Base-by-base conservation (phyloP, 2,113 vertebrate species). In the Bubalus kerabau region DNA sequence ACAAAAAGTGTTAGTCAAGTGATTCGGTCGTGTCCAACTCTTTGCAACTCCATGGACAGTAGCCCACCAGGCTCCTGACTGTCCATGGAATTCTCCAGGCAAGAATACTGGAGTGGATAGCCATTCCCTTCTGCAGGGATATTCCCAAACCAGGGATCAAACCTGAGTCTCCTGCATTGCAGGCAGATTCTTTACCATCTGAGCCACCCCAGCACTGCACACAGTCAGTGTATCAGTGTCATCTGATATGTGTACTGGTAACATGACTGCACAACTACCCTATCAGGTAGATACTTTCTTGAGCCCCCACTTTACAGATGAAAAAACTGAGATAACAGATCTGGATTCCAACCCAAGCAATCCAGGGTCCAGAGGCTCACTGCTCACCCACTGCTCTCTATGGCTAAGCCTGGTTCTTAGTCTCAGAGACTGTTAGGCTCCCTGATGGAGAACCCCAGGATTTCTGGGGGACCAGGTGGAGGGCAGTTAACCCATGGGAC, bases 201-300 rank as follows among this genome's bases (percentile, higher is more conserved):
- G 17, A 36, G n/a, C 64, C 64, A 21, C n/a, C 64, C 48, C 16
- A 48, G 24, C 12, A 2, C 36, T 1, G 9, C 14, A 1, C 2
- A 10, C 3, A 32, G 14, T 7, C 30, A 16, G 43, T 10, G 30
- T 54, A 6, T 21, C 15, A 14, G 16, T 7, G 7, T 16, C 43
- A 6, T 19, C 36, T 57, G 40, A 52, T 6, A 40, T 0, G 2
- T 7, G 24, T 36, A 2, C 7, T 16, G 40, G 23, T 5, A 21
- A 23, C 30, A 6, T 0, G 0, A 43, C 0, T 15, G 46, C 7
- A n/a, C 76, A 62, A 6, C 54, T 54, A 64, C 11, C 17, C 24
- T 30, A 10, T 36, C 17, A 50, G n/a, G 74, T 0, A 9, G 17
- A 30, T 56, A 3, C 36, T 64, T 83, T n/a, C 71, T 80, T 23